A percentile compares a stretch with the other conserved stretches of the same genome.
These are phyloP conservation scores for Troilus luridus DNA, from an alignment of 2,888 invertebrate species.

Conservation along the genomic window DNA sequence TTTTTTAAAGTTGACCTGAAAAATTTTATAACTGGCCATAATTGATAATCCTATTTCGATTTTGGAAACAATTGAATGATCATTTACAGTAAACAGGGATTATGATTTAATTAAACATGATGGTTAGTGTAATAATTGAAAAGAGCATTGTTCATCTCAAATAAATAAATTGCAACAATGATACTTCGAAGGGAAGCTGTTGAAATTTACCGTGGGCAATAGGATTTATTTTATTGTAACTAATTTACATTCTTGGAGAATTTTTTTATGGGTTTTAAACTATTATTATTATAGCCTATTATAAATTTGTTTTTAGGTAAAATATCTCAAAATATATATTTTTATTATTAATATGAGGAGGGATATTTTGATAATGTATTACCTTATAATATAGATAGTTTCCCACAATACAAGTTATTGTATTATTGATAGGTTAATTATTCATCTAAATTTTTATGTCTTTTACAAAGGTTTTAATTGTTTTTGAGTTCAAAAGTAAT, in stretches of 20 bases:
- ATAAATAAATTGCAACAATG: not conserved
- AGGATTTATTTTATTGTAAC: not conserved
- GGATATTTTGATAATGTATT: not conserved
- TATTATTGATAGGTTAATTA: conserved; percentile 45
- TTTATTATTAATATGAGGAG: not conserved
- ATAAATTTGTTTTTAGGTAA: not conserved
- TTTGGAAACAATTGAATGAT: not conserved
- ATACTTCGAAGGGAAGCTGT: not conserved
- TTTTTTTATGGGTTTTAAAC: not conserved
- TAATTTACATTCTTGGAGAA: not conserved
- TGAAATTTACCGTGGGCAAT: not conserved
- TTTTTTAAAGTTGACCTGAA: not conserved
- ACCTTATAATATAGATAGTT: not conserved
- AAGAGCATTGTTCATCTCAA: not conserved
- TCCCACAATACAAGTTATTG: not conserved
- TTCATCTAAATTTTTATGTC: conserved; percentile 49
- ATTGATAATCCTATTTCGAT: not conserved
- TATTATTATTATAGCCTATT: not conserved
- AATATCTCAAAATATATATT: not conserved
- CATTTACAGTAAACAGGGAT: not conserved
- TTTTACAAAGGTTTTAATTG: conserved; percentile 39
- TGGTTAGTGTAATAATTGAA: not conserved
- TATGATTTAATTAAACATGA: not conserved
- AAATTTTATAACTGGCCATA: not conserved
- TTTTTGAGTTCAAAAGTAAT: conserved; percentile 50